phyloP scores from a whole-genome alignment of 2,113 vertebrate genomes.

The Orcinus orca region DNA sequence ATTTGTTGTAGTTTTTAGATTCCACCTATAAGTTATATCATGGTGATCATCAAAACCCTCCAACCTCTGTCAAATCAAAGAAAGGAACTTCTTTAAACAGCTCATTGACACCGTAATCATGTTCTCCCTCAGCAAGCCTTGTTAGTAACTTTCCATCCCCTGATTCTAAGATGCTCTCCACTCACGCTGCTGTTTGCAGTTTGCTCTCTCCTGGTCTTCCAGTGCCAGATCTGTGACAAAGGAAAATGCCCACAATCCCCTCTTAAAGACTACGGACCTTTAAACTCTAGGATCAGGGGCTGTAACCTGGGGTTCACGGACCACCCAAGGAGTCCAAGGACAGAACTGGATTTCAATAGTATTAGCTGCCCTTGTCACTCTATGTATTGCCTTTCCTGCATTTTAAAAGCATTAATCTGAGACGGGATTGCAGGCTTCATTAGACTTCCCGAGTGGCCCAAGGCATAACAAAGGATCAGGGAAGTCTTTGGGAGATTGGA shows the following conservation, averaged over 20 bases:
- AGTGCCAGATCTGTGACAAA: background rate
- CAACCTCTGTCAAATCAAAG: background rate
- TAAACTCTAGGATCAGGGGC: background rate
- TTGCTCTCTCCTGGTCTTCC: background rate
- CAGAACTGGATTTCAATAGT: background rate
- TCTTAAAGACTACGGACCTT: background rate
- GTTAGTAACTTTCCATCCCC: background rate
- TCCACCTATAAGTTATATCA: too few relatives aligned
- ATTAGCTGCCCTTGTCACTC: background rate
- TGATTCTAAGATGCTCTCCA: background rate
- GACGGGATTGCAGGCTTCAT: background rate
- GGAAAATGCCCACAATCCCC: background rate
- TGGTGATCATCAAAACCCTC: background rate
- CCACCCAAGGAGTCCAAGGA: rapidly evolving
- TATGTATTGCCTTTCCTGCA: rapidly evolving
- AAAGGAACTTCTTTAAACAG: background rate
- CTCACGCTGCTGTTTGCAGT: rapidly evolving
- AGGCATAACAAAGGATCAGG: background rate
- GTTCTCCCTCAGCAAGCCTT: background rate
- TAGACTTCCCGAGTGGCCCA: background rate
- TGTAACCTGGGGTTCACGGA: rapidly evolving
- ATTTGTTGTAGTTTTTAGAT: background rate
- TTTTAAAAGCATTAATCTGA: background rate
- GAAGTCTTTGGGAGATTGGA: background rate
- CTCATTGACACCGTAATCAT: rapidly evolving